phyloP scores from a whole-genome alignment of 2,797 vertebrate species.

The Nyctibius grandis region DNA sequence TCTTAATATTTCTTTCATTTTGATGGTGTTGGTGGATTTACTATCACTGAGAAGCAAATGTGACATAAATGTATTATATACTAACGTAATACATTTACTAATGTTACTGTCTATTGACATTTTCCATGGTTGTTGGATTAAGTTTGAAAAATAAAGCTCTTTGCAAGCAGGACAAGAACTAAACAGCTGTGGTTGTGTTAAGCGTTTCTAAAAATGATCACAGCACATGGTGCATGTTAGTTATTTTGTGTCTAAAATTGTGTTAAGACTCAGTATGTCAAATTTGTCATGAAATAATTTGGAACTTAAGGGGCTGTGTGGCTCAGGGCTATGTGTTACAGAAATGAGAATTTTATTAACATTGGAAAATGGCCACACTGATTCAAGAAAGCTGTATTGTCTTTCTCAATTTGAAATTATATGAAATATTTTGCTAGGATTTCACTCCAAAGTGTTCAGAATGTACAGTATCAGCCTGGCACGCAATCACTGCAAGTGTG shows the following conservation, averaged over 20 bases:
- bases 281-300: conserved; percentile 55
- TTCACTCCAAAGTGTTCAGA: conserved; percentile 31
- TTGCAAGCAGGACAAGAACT: not conserved
- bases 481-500: not conserved
- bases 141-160: conserved; percentile 16
- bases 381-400: conserved; percentile 9
- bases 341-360: conserved; percentile 61
- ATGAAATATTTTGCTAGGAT: conserved; percentile 18
- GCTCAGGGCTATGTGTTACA: conserved; percentile 17
- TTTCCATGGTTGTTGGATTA: conserved; percentile 27
- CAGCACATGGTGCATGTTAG: not conserved
- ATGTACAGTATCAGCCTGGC: not conserved
- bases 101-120: conserved; percentile 16
- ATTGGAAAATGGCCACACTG: conserved; percentile 43
- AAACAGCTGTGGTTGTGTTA: conserved; percentile 28
- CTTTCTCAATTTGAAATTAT: conserved; percentile 44
- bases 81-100: not conserved
- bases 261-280: conserved; percentile 42
- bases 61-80: conserved; percentile 34
- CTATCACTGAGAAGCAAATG: conserved; percentile 52
- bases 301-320: not conserved
- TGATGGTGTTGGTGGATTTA: conserved; percentile 67
- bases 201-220: conserved; percentile 46
- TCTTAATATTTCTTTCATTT: conserved; percentile 63
- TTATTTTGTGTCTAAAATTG: conserved; percentile 38